Percentiles rank a stretch among this genome's conserved stretches.
Conservation (phyloP, 2,888 invertebrate genomes). For the Cephus sareptanus region DNA sequence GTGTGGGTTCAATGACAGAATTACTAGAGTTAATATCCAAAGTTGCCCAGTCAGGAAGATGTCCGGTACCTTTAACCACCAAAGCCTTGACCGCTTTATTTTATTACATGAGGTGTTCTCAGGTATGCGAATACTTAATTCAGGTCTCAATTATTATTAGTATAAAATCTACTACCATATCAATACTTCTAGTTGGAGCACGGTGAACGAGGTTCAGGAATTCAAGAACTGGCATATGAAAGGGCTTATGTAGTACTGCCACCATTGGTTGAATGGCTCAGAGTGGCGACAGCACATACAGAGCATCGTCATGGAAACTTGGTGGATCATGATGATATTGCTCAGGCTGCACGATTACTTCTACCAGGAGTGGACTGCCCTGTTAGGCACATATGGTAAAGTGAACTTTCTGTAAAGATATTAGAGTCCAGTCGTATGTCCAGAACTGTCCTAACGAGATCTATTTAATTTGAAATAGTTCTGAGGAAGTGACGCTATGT, state of each 20-base stretch:
- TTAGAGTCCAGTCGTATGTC: neutral
- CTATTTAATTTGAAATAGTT: slow-evolving; percentile 55
- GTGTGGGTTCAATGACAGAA: slow-evolving; percentile 86
- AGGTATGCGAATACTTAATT: slow-evolving; percentile 65
- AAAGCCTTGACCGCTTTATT: slow-evolving; percentile 84
- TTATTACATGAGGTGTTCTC: slow-evolving; percentile 93
- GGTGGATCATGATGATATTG: slow-evolving; percentile 86
- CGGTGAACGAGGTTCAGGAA: slow-evolving; percentile 69
- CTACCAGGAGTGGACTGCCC: slow-evolving; percentile 92
- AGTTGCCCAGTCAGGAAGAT: slow-evolving; percentile 72
- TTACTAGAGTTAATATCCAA: slow-evolving; percentile 75
- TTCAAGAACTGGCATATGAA: slow-evolving; percentile 85
- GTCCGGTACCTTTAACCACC: slow-evolving; percentile 69
- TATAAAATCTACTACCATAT: neutral
- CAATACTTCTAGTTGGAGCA: slow-evolving; percentile 73
- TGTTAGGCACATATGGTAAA: slow-evolving; percentile 77
- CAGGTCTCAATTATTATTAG: neutral
- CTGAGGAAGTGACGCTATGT: slow-evolving; percentile 70
- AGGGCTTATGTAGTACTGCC: slow-evolving; percentile 89
- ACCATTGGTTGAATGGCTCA: slow-evolving; percentile 90
- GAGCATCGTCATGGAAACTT: slow-evolving; percentile 82
- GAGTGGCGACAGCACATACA: slow-evolving; percentile 85
- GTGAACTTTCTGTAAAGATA: neutral
- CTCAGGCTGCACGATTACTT: slow-evolving; percentile 87
- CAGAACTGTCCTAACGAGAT: neutral